phyloP scores from a whole-genome alignment of 2,797 vertebrate species.

The Danio choprae region DNA sequence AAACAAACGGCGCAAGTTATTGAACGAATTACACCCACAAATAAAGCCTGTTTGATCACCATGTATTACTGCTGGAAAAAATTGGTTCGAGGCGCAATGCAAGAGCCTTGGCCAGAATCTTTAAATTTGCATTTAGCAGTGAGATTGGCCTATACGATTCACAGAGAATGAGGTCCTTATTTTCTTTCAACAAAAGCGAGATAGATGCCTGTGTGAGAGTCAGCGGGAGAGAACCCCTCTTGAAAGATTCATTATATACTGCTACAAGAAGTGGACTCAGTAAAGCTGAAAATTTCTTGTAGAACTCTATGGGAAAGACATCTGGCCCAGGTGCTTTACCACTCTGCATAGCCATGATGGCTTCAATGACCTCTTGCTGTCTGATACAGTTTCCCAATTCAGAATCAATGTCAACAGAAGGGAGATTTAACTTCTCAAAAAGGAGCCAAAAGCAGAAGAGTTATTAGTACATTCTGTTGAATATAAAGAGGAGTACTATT shows the following conservation, averaged over 20 bases:
- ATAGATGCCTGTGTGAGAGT: slow-evolving; percentile 40
- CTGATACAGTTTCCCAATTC: neutral
- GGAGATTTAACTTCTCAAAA: neutral
- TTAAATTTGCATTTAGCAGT: slow-evolving; percentile 6
- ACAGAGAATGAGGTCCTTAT: neutral
- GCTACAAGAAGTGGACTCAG: neutral
- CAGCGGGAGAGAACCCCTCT: neutral
- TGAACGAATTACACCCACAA: neutral
- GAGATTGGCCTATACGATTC: slow-evolving; percentile 23
- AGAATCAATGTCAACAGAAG: neutral
- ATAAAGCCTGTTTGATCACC: slow-evolving; percentile 14
- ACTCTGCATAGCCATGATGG: slow-evolving; percentile 30
- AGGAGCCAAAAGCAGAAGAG: neutral
- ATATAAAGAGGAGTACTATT: neutral
- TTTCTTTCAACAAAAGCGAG: slow-evolving; percentile 21
- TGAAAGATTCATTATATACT: slow-evolving; percentile 17
- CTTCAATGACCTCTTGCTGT: slow-evolving; percentile 1
- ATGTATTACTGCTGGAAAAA: neutral
- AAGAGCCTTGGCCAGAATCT: slow-evolving; percentile 26
- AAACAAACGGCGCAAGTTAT: neutral
- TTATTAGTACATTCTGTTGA: neutral
- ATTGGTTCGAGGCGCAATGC: neutral
- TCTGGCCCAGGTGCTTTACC: slow-evolving; percentile 38
- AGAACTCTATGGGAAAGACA: slow-evolving; percentile 18
- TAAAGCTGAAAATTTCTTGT: neutral